These are phyloP conservation scores for Saturnia pavonia DNA, from an alignment of 2,888 invertebrate species.

Conservation along the genomic window DNA sequence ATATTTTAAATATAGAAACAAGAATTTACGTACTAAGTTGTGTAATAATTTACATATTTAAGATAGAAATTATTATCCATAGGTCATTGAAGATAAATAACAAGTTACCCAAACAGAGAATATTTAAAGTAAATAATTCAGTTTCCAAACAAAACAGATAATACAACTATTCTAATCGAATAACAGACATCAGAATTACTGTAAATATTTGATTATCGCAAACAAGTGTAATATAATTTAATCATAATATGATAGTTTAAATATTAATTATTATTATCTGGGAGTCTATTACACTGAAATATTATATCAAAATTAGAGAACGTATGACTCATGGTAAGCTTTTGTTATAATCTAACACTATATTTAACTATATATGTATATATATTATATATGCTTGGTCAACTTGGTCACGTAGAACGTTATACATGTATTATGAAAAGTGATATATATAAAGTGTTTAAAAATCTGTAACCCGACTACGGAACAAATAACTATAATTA, in stretches of 20 bases:
- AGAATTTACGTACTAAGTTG: neutral
- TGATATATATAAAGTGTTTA: neutral
- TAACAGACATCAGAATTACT: neutral
- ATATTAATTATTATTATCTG: neutral
- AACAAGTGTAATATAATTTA: constrained; percentile 13
- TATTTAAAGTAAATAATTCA: constrained; percentile 31
- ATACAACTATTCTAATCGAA: constrained; percentile 16
- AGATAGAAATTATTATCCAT: constrained; percentile 12
- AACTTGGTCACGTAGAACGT: neutral
- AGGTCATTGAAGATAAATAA: constrained; percentile 14
- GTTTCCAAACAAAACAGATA: constrained; percentile 30
- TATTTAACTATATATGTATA: neutral
- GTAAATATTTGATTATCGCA: constrained; percentile 18
- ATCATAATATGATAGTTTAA: constrained; percentile 12
- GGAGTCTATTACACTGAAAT: neutral
- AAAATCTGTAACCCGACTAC: neutral
- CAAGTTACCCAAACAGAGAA: constrained; percentile 6
- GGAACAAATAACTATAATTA: too few species aligned
- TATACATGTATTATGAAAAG: neutral
- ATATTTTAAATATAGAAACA: neutral
- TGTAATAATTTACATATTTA: neutral
- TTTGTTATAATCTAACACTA: neutral
- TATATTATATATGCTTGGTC: too few species aligned
- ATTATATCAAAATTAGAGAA: neutral
- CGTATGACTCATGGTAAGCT: neutral